Evolutionary conservation across 2,888 invertebrate genomes (phyloP), one percentile per base, ranked within the genome.

Genomic region (Chironomus riparius): DNA sequence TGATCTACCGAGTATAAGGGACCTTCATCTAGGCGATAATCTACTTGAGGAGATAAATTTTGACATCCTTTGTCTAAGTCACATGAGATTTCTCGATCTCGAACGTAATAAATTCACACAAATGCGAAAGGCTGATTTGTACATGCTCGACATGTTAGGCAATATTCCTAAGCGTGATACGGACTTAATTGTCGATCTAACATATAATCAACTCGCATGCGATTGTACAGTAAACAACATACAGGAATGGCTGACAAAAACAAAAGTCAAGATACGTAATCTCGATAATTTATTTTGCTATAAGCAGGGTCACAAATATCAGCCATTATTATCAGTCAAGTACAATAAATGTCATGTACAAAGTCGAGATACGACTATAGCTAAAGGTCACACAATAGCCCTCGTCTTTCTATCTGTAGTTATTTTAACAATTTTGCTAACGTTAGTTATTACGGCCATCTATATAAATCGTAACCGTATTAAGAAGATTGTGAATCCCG

Each of bases 1-100:
- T 80, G 88, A 89, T 79, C 82, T 92, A 24, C 89, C 90, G 0
- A 86, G 86, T 73, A 82, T 92, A 4, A 85, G 88, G 78, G 90
- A 92, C 80, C 83, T 92, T 0, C 88, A 92, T 81, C 82, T 92
- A 71, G 90, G 89, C n/a, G 87, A 91, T 78, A 90, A 90, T 79
- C 82, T 83, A 21, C 82, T 90, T 38, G 86, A 86, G 13, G 87
- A 87, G 65, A 81, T 92, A 2, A 88, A 89, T 79, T 90, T 92
- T 79, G 88, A 90, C 79, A 83, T 91, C 13, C 84, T 86, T 7
- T 92, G 92, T 80, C 82, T 92, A 69, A 86, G 86, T 74, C 86
- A 89, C 77, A 82, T 92, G 15, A 83, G 89, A 56, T 90, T 89
- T 80, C 82, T 92, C 73, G 92, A 92, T 81, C 82, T 92, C 65